Evolutionary conservation across 2,888 invertebrate genomes (phyloP), one percentile per base, ranked within the genome.

Genomic region (Harpalus rufipes): DNA sequence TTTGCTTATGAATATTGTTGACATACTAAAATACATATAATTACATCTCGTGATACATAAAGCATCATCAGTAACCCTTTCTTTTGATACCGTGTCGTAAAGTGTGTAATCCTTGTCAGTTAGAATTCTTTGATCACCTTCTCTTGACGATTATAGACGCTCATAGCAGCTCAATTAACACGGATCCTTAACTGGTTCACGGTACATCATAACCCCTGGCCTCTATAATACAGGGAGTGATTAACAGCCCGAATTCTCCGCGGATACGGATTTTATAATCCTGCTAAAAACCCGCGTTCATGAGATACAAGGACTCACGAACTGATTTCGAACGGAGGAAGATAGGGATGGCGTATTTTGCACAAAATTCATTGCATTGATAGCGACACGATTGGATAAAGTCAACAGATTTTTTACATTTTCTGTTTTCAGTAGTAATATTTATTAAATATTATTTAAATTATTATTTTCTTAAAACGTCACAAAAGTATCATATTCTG

Each of bases 161-260:
- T 68, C 32, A 68, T 68, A 32, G 32, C 68, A 68, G 32, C 68
- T 68, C 68, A 68, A 68, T 68, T 68, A 68, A 68, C 68, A n/a
- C 68, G 68, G 32, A 51, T 51, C 44, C 44, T 51, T 51, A 51
- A 51, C 44, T 7, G 44, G 44, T 51, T 51, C 44, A 6, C 44
- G 44, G 44, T 51, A 51, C 44, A 51, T 51, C 39, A 7, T 12
- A 25, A 63, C 12, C 63, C 21, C 68, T 5, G 68, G 18, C 63
- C 25, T 63, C 5, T 4, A 63, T 32, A 32, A 32, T 5, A 16
- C 59, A 14, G 7, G 6, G 8, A 14, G 39, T 68, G 39, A 68
- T 68, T 68, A 68, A 41, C 68, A 63, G 32, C 4, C 32, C n/a
- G 32, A 68, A 39, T 32, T 39, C 14, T 68, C 68, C n/a, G n/a